These are phyloP conservation scores for Drosophila longiperda DNA, from an alignment of 2,888 invertebrate species.

Conservation along the genomic window DNA sequence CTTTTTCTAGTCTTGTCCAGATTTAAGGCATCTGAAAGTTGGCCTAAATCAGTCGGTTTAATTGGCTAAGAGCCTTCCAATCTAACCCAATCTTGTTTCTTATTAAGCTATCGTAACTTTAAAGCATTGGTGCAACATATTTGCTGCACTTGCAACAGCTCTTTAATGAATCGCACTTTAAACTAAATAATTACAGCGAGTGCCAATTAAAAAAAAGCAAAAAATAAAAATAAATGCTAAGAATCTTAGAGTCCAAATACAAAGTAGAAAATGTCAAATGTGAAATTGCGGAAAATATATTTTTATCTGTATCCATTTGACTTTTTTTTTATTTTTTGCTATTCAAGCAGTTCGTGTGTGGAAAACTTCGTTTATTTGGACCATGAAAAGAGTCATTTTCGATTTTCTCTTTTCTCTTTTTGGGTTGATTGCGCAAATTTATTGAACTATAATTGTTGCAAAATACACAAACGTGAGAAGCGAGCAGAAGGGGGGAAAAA, in stretches of 20 bases:
- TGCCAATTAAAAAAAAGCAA: background rate
- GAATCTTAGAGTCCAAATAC: background rate
- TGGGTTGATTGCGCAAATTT: conserved; percentile 49
- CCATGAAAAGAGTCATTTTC: conserved; percentile 39
- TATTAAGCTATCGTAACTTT: background rate
- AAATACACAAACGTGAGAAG: background rate
- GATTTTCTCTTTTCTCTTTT: conserved; percentile 32
- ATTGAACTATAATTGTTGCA: conserved; percentile 58
- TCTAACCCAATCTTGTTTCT: background rate
- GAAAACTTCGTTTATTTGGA: conserved; percentile 43
- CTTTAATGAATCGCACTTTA: conserved; percentile 15
- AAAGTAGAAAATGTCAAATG: conserved; percentile 28
- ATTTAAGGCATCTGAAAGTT: background rate
- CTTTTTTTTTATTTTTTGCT: conserved; percentile 1
- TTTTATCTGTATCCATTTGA: background rate
- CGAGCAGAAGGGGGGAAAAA: background rate
- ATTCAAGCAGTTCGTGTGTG: conserved; percentile 13
- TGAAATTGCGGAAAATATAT: conserved; percentile 1
- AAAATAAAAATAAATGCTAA: conserved; percentile 1
- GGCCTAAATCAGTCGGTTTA: background rate
- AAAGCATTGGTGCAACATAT: background rate
- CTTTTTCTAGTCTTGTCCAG: background rate
- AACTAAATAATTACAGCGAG: conserved; percentile 18
- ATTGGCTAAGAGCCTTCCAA: background rate
- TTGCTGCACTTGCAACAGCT: background rate